Base-by-base conservation (phyloP, 1,140 invertebrate genomes). In the Venustaconcha ellipsiformis region DNA sequence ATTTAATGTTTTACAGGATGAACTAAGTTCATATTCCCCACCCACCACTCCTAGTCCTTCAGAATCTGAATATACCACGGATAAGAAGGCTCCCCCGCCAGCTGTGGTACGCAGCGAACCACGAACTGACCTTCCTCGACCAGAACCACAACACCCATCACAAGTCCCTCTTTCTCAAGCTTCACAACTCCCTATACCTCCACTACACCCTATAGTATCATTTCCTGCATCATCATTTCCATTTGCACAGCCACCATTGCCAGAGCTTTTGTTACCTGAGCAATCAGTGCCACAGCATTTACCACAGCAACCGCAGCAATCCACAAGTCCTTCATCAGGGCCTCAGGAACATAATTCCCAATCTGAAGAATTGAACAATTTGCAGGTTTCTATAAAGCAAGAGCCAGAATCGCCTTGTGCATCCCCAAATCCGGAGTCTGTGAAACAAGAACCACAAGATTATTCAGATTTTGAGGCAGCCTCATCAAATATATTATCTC, bases 371-470 rank as follows among this genome's bases (percentile, higher is more conserved):
- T 30, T 23, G 20, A n/a, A 18, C 56, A 20, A 37, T 68, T 37
- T 17, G 13, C 37, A 56, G 20, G 18, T 26, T 58, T 57, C 56
- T 15, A 72, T 72, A 18, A 78, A 80, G 63, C 69, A 80, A 74
- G 77, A 79, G 70, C 74, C 72, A 37, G 55, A 77, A 62, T 89
- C 82, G 76, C 90, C 80, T 76, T 91, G 76, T 87, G 91, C 77
- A 83, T 81, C 89, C 59, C 80, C 79, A 20, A 82, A 80, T 84
- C 90, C 82, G 85, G 90, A 70, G 78, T 84, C 64, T 81, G 82
- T 89, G 57, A 88, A 88, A 18, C 87, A 90, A 76, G 91, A 91
- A 77, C 88, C 90, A 57, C 83, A 87, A 63, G 75, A 77, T 26
- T n/a, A 23, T 71, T n/a, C 62, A 20, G 57, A 62, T 70, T 77